A percentile compares a stretch with the other conserved stretches of the same genome.
Evolutionary conservation across 2,113 vertebrate species (phyloP).

Genomic region (Brachirus orientalis): DNA sequence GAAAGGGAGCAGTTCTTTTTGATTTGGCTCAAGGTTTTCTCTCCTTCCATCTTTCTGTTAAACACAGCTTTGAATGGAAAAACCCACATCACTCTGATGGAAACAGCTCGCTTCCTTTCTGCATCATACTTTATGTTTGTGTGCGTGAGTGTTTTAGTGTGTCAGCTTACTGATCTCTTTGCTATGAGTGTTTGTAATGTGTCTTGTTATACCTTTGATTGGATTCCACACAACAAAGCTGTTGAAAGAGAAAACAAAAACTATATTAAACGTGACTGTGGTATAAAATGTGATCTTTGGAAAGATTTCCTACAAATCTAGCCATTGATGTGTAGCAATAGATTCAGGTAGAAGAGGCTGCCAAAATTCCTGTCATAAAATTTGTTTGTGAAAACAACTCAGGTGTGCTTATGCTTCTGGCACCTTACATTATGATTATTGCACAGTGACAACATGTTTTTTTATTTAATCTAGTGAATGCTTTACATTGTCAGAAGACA

Average conservation of each 20-base stretch:
- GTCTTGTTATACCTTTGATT: too few species aligned
- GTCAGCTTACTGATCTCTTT: too few species aligned
- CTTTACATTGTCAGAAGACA: not conserved
- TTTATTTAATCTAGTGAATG: too few species aligned
- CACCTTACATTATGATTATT: too few species aligned
- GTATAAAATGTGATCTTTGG: not conserved
- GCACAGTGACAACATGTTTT: conserved; percentile 31
- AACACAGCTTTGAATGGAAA: conserved; percentile 12
- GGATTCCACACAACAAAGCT: too few species aligned
- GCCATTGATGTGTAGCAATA: too few species aligned
- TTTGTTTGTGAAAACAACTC: conserved; percentile 23
- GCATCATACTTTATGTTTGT: too few species aligned
- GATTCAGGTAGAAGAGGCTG: conserved; percentile 6
- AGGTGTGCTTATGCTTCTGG: too few species aligned
- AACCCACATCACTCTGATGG: not conserved
- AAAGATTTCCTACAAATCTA: conserved; percentile 1
- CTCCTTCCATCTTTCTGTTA: not conserved
- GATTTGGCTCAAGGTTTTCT: conserved; percentile 6
- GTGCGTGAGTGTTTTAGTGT: too few species aligned
- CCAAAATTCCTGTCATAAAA: conserved; percentile 1
- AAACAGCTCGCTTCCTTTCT: too few species aligned
- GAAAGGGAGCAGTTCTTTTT: conserved; percentile 3
- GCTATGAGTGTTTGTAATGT: too few species aligned
- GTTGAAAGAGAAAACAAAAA: not conserved
- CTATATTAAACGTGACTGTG: not conserved